These are phyloP conservation scores for Thunnus maccoyii DNA, from an alignment of 2,113 vertebrate genomes.

Conservation along the genomic window DNA sequence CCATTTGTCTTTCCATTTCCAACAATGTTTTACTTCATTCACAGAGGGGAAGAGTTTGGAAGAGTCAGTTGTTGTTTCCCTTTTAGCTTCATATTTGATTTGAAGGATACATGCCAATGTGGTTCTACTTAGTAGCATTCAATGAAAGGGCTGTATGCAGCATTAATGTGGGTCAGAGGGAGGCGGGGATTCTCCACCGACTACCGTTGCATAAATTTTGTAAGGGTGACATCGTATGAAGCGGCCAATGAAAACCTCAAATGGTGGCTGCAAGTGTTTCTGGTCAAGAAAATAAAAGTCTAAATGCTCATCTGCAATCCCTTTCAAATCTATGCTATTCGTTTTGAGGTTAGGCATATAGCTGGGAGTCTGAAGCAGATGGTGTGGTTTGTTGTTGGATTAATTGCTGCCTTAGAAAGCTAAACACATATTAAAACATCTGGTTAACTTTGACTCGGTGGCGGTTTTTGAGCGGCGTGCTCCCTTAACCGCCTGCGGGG, in stretches of 20 bases:
- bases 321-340: conserved; percentile 1
- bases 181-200: too few species aligned
- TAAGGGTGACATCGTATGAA: too few species aligned
- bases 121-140: background rate
- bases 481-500: conserved; percentile 8
- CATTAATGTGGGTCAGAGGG: background rate
- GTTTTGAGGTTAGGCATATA: conserved; percentile 9
- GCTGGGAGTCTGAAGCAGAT: conserved; percentile 7
- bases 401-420: background rate
- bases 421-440: conserved; percentile 34
- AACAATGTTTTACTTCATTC: background rate
- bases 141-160: background rate
- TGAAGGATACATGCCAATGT: too few species aligned
- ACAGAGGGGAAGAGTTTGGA: background rate
- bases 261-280: background rate
- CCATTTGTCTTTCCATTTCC: too few species aligned
- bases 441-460: conserved; percentile 8
- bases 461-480: conserved; percentile 27
- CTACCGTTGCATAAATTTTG: too few species aligned
- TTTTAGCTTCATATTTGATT: too few species aligned
- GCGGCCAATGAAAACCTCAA: too few species aligned
- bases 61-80: background rate
- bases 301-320: background rate
- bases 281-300: background rate
- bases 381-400: conserved; percentile 11